These are phyloP conservation scores for Abrostola tripartita DNA, from an alignment of 2,888 invertebrate species.

Conservation along the genomic window DNA sequence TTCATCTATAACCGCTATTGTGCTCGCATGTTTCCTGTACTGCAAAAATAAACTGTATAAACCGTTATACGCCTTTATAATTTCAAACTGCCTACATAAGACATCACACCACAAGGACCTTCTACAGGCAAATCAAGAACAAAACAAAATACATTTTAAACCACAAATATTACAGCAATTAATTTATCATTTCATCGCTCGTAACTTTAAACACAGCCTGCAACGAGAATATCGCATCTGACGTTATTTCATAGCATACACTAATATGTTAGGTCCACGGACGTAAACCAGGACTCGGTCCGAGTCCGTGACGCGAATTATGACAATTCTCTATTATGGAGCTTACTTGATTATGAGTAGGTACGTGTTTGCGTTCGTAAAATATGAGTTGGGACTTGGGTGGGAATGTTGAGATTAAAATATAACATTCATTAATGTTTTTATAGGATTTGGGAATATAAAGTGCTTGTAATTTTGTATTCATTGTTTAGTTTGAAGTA, in stretches of 20 bases:
- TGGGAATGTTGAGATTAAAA: background rate
- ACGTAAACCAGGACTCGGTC: slow-evolving; percentile 30
- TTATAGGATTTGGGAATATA: background rate
- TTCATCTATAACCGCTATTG: too few relatives aligned
- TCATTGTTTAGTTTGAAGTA: background rate
- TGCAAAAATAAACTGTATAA: too few relatives aligned
- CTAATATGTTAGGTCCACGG: slow-evolving; percentile 47
- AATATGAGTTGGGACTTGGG: background rate
- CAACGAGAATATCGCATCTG: slow-evolving; percentile 44
- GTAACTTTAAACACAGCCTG: slow-evolving; percentile 34
- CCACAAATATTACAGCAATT: slow-evolving; percentile 29
- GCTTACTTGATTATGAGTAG: slow-evolving; percentile 11
- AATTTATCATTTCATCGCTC: slow-evolving; percentile 25
- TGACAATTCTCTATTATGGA: slow-evolving; percentile 43
- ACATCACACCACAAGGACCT: background rate
- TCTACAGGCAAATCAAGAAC: slow-evolving; percentile 9
- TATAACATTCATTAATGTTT: background rate
- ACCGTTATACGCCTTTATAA: too few relatives aligned
- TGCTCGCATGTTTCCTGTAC: too few relatives aligned
- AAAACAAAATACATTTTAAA: slow-evolving; percentile 23
- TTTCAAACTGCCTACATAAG: too few relatives aligned
- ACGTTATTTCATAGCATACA: slow-evolving; percentile 48
- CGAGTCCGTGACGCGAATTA: slow-evolving; percentile 40
- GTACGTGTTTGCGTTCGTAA: background rate
- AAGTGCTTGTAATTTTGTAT: too few relatives aligned